These are phyloP conservation scores for Coracopsis vasa DNA, from an alignment of 2,113 vertebrate species.

Conservation along the genomic window DNA sequence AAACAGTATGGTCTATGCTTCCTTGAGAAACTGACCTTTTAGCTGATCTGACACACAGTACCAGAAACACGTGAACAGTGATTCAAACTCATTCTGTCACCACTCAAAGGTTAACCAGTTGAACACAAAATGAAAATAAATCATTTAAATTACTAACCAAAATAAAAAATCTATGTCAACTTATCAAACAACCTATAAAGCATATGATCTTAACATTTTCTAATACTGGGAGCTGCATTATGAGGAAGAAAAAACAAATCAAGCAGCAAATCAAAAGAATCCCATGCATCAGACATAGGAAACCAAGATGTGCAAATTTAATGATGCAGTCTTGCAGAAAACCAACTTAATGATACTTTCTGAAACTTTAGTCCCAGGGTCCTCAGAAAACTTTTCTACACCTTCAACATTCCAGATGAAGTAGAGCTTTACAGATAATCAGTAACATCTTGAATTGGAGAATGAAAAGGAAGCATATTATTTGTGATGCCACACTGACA, in stretches of 20 bases:
- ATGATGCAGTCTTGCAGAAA: background rate
- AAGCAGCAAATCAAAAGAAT: constrained; percentile 5
- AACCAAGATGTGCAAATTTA: background rate
- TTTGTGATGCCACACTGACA: background rate
- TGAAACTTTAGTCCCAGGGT: background rate
- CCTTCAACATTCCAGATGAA: background rate
- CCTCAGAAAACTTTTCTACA: background rate
- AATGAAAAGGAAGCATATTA: background rate
- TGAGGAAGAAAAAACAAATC: background rate
- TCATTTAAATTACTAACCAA: background rate
- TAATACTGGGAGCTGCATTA: background rate
- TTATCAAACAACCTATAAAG: background rate
- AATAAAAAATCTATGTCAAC: background rate
- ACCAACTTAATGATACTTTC: background rate
- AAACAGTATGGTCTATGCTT: background rate
- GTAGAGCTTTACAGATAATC: background rate
- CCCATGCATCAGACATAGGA: background rate
- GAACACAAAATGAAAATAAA: background rate
- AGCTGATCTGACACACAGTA: background rate
- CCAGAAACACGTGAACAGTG: background rate
- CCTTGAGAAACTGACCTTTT: background rate
- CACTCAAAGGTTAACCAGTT: background rate
- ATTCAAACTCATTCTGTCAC: background rate
- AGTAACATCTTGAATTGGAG: background rate
- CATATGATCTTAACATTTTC: background rate